These are phyloP conservation scores for Tryphoninae sp. DNA, from an alignment of 2,888 invertebrate species.

Conservation along the genomic window DNA sequence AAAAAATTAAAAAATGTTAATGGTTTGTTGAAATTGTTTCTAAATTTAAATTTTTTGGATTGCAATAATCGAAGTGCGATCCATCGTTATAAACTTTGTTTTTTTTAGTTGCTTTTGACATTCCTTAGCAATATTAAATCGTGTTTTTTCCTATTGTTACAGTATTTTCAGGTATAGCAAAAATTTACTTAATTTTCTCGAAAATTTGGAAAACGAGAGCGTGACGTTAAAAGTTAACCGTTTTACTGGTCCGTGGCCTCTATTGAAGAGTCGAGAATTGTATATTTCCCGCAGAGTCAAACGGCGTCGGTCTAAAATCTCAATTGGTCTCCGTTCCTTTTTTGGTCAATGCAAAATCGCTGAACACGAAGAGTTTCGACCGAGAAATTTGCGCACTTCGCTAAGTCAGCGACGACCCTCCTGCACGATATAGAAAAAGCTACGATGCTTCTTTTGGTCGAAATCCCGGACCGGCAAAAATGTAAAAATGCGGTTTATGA, in stretches of 20 bases:
- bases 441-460: slow-evolving; percentile 7
- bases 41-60: neutral
- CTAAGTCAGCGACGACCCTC: slow-evolving; percentile 21
- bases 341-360: slow-evolving; percentile 22
- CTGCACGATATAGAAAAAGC: slow-evolving; percentile 14
- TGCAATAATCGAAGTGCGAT: neutral
- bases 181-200: slow-evolving; percentile 16
- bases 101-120: slow-evolving; percentile 12
- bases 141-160: neutral
- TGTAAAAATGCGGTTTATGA: slow-evolving; percentile 76
- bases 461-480: slow-evolving; percentile 67
- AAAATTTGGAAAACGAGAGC: slow-evolving; percentile 13
- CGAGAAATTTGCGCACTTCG: slow-evolving; percentile 72
- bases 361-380: slow-evolving; percentile 18
- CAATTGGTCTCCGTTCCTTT: slow-evolving; percentile 18
- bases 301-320: slow-evolving; percentile 32
- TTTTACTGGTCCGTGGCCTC: slow-evolving; percentile 66
- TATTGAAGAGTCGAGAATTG: slow-evolving; percentile 70
- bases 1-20: neutral
- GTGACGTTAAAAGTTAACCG: slow-evolving; percentile 70
- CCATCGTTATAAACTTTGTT: slow-evolving; percentile 19
- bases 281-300: slow-evolving; percentile 66
- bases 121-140: slow-evolving; percentile 17
- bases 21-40: neutral
- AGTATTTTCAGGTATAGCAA: slow-evolving; percentile 32